These are phyloP conservation scores for Corynorhinus townsendii DNA, from an alignment of 2,113 vertebrate genomes.

Conservation along the genomic window DNA sequence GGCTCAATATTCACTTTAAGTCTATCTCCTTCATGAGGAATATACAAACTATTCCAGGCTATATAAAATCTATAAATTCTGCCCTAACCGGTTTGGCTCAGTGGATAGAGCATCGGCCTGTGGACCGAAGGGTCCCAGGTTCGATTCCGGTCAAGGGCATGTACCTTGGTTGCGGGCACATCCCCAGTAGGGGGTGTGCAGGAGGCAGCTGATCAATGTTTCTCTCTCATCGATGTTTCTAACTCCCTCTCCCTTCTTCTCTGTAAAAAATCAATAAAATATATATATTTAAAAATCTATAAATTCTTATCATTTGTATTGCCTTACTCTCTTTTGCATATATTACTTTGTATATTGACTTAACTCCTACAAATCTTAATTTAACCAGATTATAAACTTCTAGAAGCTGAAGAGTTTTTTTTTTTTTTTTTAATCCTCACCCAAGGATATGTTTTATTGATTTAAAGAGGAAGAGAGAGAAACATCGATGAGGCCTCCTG, in stretches of 20 bases:
- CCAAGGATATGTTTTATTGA: neutral
- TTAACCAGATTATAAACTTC: conserved; percentile 20
- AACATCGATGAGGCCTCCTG: neutral
- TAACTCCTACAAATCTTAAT: conserved; percentile 19
- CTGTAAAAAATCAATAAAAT: too few relatives aligned
- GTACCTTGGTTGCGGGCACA: too few relatives aligned
- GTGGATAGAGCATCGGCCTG: too few relatives aligned
- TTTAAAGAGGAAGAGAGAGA: neutral
- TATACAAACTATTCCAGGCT: neutral
- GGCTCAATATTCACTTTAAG: neutral
- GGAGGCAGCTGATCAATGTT: too few relatives aligned
- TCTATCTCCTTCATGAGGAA: neutral
- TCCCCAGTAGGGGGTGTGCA: too few relatives aligned
- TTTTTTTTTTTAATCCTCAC: neutral
- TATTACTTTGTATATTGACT: neutral
- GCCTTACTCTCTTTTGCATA: neutral
- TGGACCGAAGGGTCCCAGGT: too few relatives aligned
- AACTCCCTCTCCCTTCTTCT: too few relatives aligned
- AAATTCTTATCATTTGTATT: neutral
- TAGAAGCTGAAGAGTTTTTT: neutral
- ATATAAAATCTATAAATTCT: conserved; percentile 1
- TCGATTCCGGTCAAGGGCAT: too few relatives aligned
- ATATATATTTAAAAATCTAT: too few relatives aligned
- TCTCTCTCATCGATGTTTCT: too few relatives aligned
- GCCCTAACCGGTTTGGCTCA: too few relatives aligned